Evolutionary conservation across 2,888 invertebrate genomes (phyloP).

Genomic region (Achlya flavicornis): DNA sequence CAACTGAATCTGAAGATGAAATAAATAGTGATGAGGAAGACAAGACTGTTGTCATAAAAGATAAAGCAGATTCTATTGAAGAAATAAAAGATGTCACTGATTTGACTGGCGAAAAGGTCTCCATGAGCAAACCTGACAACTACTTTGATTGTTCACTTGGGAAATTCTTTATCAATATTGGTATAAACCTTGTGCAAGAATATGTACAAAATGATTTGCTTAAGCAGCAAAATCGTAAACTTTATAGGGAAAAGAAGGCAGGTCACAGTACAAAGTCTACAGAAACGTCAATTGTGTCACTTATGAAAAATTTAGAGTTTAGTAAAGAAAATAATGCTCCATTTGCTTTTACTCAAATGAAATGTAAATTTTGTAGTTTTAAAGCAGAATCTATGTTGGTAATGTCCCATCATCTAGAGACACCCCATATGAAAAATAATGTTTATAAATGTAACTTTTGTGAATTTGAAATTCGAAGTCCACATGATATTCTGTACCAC

Average conservation of each 20-base stretch:
- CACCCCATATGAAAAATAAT: slow-evolving; percentile 95
- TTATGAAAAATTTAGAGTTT: slow-evolving; percentile 93
- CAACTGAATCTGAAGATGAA: slow-evolving; percentile 81
- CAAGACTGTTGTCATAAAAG: slow-evolving; percentile 79
- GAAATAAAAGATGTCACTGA: slow-evolving; percentile 77
- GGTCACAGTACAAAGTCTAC: slow-evolving; percentile 87
- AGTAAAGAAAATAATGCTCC: slow-evolving; percentile 94
- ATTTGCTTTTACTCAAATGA: slow-evolving; percentile 89
- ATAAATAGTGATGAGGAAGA: slow-evolving; percentile 65
- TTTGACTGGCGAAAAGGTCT: slow-evolving; percentile 54
- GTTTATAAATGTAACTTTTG: slow-evolving; percentile 94
- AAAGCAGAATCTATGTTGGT: slow-evolving; percentile 93
- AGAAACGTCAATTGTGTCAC: slow-evolving; percentile 90
- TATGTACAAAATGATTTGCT: slow-evolving; percentile 96
- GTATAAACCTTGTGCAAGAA: slow-evolving; percentile 95
- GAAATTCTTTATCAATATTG: slow-evolving; percentile 95
- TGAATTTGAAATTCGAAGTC: slow-evolving; percentile 90
- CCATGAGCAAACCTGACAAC: slow-evolving; percentile 82
- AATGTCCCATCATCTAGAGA: slow-evolving; percentile 94
- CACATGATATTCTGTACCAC: slow-evolving; percentile 94
- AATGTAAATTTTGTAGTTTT: slow-evolving; percentile 95
- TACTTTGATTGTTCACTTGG: slow-evolving; percentile 95
- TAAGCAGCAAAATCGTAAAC: slow-evolving; percentile 93
- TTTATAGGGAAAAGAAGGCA: slow-evolving; percentile 86
- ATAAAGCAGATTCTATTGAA: slow-evolving; percentile 79